phyloP scores from a whole-genome alignment of 1,140 invertebrate species.

The Anastrepha obliqua region DNA sequence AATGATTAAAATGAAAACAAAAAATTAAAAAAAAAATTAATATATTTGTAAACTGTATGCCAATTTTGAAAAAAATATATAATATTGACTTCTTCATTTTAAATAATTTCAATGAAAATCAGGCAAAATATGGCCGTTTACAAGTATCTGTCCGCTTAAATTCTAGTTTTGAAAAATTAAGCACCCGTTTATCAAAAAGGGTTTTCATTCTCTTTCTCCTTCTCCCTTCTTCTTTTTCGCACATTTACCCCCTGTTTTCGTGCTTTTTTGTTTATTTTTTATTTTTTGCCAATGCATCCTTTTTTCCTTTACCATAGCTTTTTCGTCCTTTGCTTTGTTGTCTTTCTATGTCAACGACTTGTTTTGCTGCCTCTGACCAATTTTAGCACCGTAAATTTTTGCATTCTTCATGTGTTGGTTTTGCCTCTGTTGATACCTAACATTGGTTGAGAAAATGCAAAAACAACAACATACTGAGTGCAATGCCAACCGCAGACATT shows the following conservation, averaged over 20 bases:
- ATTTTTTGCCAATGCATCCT: not conserved
- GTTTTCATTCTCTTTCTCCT: not conserved
- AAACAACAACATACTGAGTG: conserved; percentile 22
- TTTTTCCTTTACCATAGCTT: not conserved
- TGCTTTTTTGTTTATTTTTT: not conserved
- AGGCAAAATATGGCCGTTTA: too few species aligned
- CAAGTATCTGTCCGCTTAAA: too few species aligned
- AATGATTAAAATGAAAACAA: too few species aligned
- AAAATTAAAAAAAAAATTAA: too few species aligned
- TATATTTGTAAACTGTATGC: too few species aligned
- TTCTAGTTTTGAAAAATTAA: too few species aligned
- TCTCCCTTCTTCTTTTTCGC: not conserved
- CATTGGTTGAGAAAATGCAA: not conserved
- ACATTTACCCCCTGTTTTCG: not conserved
- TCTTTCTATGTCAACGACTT: conserved; percentile 13
- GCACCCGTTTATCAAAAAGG: not conserved
- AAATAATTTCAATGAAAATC: too few species aligned
- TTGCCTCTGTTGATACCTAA: not conserved
- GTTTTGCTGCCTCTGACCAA: conserved; percentile 25
- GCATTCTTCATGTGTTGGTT: not conserved
- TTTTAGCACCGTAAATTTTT: conserved; percentile 14
- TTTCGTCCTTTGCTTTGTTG: not conserved
- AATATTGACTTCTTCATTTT: too few species aligned
- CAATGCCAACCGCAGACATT: conserved; percentile 16
- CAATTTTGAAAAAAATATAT: too few species aligned